Percentiles rank a stretch among this genome's conserved stretches.
Evolutionary conservation across 1,140 invertebrate genomes (phyloP).

Genomic region (Protaetia brevitarsis): DNA sequence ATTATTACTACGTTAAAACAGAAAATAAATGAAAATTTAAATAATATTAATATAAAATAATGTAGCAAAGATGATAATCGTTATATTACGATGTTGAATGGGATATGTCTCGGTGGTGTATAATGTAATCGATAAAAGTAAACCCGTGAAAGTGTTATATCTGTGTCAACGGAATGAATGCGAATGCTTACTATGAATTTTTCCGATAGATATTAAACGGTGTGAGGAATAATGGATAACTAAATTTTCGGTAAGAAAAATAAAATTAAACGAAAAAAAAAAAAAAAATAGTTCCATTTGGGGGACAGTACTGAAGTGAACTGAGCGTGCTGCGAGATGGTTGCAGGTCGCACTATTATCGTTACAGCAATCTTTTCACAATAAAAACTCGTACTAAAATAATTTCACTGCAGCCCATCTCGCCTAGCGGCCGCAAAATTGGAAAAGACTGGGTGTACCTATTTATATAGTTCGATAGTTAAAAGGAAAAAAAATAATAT

Average conservation of each 20-base stretch:
- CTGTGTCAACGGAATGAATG: slow-evolving; percentile 6
- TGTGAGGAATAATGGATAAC: not conserved
- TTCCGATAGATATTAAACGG: slow-evolving; percentile 9
- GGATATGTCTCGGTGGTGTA: not conserved
- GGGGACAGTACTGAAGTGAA: slow-evolving; percentile 27
- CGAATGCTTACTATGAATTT: slow-evolving; percentile 8
- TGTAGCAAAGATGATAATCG: slow-evolving; percentile 5
- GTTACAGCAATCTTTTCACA: not conserved
- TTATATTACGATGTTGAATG: not conserved
- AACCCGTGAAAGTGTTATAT: slow-evolving; percentile 26
- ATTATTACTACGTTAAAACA: not conserved
- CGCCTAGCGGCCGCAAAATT: slow-evolving; percentile 1
- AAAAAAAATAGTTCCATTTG: slow-evolving; percentile 25
- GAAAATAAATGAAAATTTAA: too few species aligned
- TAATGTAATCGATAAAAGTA: slow-evolving; percentile 8
- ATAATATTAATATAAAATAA: slow-evolving; percentile 9
- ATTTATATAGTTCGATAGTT: slow-evolving; percentile 29
- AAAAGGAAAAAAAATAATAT: too few species aligned
- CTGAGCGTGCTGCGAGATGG: slow-evolving; percentile 12
- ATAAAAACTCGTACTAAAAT: not conserved
- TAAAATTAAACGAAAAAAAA: not conserved
- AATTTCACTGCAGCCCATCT: not conserved
- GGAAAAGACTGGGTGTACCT: slow-evolving; percentile 36
- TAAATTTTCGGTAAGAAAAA: not conserved
- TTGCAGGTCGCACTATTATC: not conserved